Evolutionary conservation across 2,797 vertebrate genomes (phyloP).

Genomic region (Dipus sagitta): DNA sequence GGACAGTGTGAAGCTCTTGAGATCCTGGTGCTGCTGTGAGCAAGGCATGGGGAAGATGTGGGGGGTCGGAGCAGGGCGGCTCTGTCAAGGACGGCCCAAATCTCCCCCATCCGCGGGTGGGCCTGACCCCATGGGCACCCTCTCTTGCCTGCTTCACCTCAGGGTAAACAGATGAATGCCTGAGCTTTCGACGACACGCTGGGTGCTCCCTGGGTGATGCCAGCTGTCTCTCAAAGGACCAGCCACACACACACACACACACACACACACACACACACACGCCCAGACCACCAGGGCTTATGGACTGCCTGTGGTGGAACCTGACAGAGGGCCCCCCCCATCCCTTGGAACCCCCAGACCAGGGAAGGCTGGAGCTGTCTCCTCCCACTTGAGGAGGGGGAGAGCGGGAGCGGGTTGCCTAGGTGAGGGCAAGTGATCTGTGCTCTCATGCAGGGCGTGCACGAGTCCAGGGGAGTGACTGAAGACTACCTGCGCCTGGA

Average conservation of each 20-base stretch:
- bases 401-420: neutral
- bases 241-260: too few species aligned
- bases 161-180: rapidly evolving
- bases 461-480: constrained; percentile 94
- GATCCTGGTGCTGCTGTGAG: too few species aligned
- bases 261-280: too few species aligned
- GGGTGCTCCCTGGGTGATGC: neutral
- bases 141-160: neutral
- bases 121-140: neutral
- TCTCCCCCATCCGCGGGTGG: too few species aligned
- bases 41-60: neutral
- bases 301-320: neutral
- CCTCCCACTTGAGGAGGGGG: neutral
- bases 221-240: neutral
- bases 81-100: neutral
- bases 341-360: neutral
- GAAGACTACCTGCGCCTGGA: constrained; percentile 96
- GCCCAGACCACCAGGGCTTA: neutral
- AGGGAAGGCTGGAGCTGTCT: too few species aligned
- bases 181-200: rapidly evolving
- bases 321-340: neutral
- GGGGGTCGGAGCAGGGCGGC: too few species aligned
- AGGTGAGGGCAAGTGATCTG: rapidly evolving
- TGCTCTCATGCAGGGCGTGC: constrained; percentile 92
- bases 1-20: too few species aligned